These are phyloP conservation scores for Synanthedon andrenaeformis DNA, from an alignment of 2,888 invertebrate species.

Conservation along the genomic window DNA sequence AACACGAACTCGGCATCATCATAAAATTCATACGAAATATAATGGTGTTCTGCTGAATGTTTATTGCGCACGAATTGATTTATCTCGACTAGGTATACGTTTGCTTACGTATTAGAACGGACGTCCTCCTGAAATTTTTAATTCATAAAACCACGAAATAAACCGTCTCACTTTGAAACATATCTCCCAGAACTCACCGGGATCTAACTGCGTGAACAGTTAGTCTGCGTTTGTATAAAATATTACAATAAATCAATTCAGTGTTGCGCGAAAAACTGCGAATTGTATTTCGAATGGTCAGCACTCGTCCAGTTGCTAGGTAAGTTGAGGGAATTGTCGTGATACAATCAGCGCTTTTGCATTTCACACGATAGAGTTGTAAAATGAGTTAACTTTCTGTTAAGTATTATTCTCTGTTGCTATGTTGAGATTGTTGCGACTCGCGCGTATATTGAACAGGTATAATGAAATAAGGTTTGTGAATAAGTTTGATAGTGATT, in stretches of 20 bases:
- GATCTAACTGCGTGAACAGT: no score
- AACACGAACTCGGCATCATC: constrained; percentile 40
- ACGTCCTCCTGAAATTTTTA: constrained; percentile 42
- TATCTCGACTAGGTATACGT: constrained; percentile 44
- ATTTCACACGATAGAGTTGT: neutral
- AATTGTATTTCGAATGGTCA: neutral
- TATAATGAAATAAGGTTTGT: no score
- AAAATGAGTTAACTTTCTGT: neutral
- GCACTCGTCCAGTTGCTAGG: neutral
- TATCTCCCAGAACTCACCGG: no score
- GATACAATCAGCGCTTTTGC: neutral
- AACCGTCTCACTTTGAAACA: no score
- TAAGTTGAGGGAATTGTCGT: neutral
- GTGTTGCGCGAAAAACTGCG: neutral
- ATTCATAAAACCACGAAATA: neutral
- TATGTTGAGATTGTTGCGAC: no score
- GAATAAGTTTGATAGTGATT: no score
- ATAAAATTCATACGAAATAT: constrained; percentile 48
- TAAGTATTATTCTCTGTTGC: neutral
- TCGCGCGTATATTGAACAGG: no score
- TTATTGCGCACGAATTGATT: constrained; percentile 18
- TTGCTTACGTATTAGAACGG: constrained; percentile 37
- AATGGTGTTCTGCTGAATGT: neutral
- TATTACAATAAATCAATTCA: no score
- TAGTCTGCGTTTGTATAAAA: no score